Conservation (phyloP, 2,113 vertebrate genomes). For the Pygoscelis antarcticus region DNA sequence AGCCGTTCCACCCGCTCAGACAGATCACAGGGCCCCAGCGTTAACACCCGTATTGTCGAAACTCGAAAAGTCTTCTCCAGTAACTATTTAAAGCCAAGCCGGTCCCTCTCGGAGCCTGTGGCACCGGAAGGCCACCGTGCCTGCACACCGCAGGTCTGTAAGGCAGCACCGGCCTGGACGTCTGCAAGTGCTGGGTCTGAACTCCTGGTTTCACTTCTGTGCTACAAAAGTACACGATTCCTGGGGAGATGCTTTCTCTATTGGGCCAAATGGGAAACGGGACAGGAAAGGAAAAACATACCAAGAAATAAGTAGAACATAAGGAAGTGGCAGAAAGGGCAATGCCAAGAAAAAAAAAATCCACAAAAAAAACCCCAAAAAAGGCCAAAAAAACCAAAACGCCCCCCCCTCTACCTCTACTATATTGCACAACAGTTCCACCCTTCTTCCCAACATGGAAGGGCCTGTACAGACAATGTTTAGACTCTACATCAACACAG, state of each 20-base stretch:
- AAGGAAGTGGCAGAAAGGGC: neutral
- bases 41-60: rapidly evolving
- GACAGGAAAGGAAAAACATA: neutral
- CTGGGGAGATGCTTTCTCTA: neutral
- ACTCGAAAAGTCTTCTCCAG: neutral
- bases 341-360: neutral
- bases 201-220: neutral
- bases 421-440: neutral
- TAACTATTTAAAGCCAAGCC: neutral
- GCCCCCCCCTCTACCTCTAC: neutral
- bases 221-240: neutral
- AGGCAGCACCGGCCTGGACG: rapidly evolving
- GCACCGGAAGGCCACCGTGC: no score
- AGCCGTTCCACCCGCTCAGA: neutral
- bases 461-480: neutral
- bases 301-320: neutral
- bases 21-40: neutral
- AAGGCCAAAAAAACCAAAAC: rapidly evolving
- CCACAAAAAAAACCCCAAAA: neutral
- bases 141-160: neutral
- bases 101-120: neutral
- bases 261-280: neutral
- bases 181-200: rapidly evolving
- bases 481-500: neutral
- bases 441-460: neutral